phyloP scores from a whole-genome alignment of 2,797 vertebrate genomes.

The Hephaestus fuliginosus region DNA sequence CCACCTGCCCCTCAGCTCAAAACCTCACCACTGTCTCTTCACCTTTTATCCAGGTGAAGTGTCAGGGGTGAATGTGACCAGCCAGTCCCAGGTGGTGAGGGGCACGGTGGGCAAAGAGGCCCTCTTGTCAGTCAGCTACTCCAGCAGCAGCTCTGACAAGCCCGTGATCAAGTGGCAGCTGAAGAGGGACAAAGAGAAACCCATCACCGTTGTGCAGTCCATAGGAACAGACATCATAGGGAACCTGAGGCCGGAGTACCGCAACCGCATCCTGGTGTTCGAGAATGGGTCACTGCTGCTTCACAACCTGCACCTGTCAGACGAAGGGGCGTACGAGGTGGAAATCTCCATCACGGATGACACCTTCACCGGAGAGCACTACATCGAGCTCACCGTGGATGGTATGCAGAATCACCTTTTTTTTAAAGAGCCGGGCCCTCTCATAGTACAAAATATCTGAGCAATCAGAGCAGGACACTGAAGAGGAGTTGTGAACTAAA shows the following conservation, averaged over 20 bases:
- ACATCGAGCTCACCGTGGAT: conserved; percentile 95
- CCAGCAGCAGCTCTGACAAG: conserved; percentile 92
- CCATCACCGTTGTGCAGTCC: conserved; percentile 95
- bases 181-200: conserved; percentile 91
- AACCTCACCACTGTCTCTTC: neutral
- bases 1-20: neutral
- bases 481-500: conserved; percentile 38
- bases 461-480: conserved; percentile 29
- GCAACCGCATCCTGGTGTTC: conserved; percentile 92
- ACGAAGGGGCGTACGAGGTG: conserved; percentile 95
- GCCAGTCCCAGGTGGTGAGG: conserved; percentile 88
- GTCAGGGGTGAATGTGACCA: conserved; percentile 94
- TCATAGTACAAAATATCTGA: conserved; percentile 18
- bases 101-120: conserved; percentile 92
- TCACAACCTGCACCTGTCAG: conserved; percentile 90
- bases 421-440: neutral
- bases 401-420: conserved; percentile 80
- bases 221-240: conserved; percentile 95
- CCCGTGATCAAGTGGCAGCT: conserved; percentile 98
- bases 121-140: conserved; percentile 94
- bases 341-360: conserved; percentile 99
- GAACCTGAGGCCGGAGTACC: conserved; percentile 93
- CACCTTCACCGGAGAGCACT: conserved; percentile 94
- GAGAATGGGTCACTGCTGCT: conserved; percentile 96
- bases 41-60: conserved; percentile 81